Percentiles rank a stretch among this genome's conserved stretches.
Conservation (phyloP, 1,140 invertebrate genomes). For the Drosophila punjabiensis region DNA sequence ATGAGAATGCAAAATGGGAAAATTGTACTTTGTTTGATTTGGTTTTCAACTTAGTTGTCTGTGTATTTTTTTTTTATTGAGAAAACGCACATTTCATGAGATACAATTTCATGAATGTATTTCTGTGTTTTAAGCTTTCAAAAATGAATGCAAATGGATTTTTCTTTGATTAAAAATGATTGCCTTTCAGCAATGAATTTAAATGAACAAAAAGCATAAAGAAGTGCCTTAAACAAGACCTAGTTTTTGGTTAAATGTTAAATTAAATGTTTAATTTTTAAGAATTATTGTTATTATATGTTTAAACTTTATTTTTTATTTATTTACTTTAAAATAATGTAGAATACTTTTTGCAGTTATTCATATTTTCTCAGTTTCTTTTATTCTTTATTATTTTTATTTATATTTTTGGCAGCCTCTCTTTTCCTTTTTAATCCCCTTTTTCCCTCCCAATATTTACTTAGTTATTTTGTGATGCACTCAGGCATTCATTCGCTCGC, state of each 20-base stretch:
- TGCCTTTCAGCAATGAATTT: not conserved
- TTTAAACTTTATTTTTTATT: not conserved
- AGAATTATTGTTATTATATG: not conserved
- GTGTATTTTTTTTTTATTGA: not conserved
- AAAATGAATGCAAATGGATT: not conserved
- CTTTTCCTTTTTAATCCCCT: not conserved
- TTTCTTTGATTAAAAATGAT: constrained; percentile 4
- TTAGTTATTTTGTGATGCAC: constrained; percentile 31
- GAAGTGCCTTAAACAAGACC: not conserved
- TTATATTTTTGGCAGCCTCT: not conserved
- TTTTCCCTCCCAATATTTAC: constrained; percentile 12
- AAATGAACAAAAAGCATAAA: not conserved
- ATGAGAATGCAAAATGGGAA: constrained; percentile 17
- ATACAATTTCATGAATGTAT: not conserved
- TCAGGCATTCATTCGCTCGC: constrained; percentile 25
- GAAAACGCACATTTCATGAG: not conserved
- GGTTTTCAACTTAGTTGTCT: not conserved
- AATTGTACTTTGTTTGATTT: constrained; percentile 19
- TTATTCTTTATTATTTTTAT: not conserved
- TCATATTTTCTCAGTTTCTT: not conserved
- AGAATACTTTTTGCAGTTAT: not conserved
- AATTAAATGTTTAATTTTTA: not conserved
- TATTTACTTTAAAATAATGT: too few species aligned
- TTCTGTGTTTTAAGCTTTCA: not conserved
- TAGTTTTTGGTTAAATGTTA: not conserved